Evolutionary conservation across 2,797 vertebrate species (phyloP), one percentile per base, ranked within the genome.

Genomic region (Acanthornis magna): DNA sequence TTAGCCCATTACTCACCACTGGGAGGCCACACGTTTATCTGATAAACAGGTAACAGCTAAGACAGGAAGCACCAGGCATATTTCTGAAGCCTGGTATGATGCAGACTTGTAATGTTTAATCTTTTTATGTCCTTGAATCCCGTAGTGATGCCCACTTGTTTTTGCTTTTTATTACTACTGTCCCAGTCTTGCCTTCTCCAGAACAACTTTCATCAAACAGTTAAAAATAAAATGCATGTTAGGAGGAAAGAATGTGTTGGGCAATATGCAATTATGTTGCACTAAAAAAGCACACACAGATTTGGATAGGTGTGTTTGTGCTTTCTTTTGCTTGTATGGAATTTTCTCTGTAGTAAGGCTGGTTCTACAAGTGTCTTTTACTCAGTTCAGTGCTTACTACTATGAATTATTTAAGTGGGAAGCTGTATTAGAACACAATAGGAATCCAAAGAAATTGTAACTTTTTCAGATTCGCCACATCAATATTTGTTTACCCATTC

Each of bases 1-100:
- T 91, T 94, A 96, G 91, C 77, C 47, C 65, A 13, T 80, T 38
- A 55, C 82, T 94, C 63, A 75, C 96, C 97, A 96, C 96, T 83
- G 66, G 96, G 85, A 97, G 89, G 96, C 83, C 61, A 91, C 93
- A 93, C 0, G 0, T 70, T 82, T 94, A 70, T 85, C 71, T 83
- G 89, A 94, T 96, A 86, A 95, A 89, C 89, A 91, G 85, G 86
- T 77, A 91, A 93, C 85, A 84, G 29, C 83, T 84, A 92, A 50
- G 47, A 53, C 29, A 62, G 16, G 14, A 58, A 94, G 81, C 78
- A 82, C 32, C 36, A 72, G 91, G 48, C 21, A 10, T 91, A 50
- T 87, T 85, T 91, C 74, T 91, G 74, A 84, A 91, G 42, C 36
- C 51, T 85, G 34, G 15, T 38, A 30, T 0, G 1, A 62, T 42